These are phyloP conservation scores for Melanchra persicariae DNA, from an alignment of 2,888 invertebrate genomes.

Conservation along the genomic window DNA sequence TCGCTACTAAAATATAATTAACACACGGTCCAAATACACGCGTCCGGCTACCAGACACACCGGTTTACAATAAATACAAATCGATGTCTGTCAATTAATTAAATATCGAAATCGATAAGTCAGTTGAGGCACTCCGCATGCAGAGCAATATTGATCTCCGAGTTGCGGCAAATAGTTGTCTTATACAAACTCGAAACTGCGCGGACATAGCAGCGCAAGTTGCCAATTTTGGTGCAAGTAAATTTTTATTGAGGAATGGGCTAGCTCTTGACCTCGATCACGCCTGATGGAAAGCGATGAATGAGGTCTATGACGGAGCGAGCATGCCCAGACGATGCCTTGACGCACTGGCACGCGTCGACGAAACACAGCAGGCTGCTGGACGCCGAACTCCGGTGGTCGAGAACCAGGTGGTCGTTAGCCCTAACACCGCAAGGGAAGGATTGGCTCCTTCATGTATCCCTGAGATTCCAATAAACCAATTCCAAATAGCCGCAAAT, in stretches of 20 bases:
- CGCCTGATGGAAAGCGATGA: too few species aligned
- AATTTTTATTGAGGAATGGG: too few species aligned
- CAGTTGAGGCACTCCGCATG: background rate
- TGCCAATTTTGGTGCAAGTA: background rate
- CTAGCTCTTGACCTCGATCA: too few species aligned
- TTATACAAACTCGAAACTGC: background rate
- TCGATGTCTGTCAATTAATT: slow-evolving; percentile 63
- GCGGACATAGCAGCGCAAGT: background rate
- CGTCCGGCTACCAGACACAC: slow-evolving; percentile 51
- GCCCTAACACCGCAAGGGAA: too few species aligned
- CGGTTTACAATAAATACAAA: slow-evolving; percentile 60
- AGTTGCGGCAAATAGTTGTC: background rate
- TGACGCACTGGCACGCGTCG: too few species aligned
- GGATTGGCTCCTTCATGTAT: too few species aligned
- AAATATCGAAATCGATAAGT: slow-evolving; percentile 59
- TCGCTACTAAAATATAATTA: slow-evolving; percentile 45
- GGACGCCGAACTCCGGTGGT: too few species aligned
- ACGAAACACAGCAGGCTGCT: too few species aligned
- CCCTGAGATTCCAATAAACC: too few species aligned
- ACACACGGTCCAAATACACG: slow-evolving; percentile 47
- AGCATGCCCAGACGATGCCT: too few species aligned
- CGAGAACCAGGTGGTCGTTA: too few species aligned
- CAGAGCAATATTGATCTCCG: background rate
- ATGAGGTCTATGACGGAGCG: too few species aligned
- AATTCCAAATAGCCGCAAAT: background rate